A percentile compares a stretch with the other conserved stretches of the same genome.
phyloP scores from a whole-genome alignment of 2,797 vertebrate species.

The Melanogrammus aeglefinus region DNA sequence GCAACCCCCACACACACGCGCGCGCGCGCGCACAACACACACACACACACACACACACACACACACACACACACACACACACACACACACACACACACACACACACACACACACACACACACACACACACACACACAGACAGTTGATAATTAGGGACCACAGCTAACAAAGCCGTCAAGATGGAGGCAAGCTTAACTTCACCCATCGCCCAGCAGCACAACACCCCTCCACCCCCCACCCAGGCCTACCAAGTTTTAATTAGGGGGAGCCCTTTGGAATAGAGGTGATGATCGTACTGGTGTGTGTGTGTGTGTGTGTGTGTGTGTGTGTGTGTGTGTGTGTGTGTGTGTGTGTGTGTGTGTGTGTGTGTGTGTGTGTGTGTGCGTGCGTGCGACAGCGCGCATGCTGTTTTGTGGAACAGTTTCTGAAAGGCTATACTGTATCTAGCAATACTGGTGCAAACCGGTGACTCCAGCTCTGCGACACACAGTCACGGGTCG shows the following conservation, averaged over 20 bases:
- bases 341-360: background rate
- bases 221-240: too few relatives aligned
- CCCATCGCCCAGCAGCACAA: constrained; percentile 39
- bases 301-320: too few relatives aligned
- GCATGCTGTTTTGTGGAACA: background rate
- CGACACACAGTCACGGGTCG: background rate
- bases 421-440: background rate
- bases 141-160: constrained; percentile 98
- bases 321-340: background rate
- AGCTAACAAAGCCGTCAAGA: constrained; percentile 82
- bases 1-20: constrained; percentile 83
- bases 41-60: constrained; percentile 99
- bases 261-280: background rate
- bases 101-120: constrained; percentile 99
- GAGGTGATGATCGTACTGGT: background rate
- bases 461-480: background rate
- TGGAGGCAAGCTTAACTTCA: constrained; percentile 85
- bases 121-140: constrained; percentile 97
- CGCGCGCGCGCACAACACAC: constrained; percentile 99
- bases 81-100: constrained; percentile 98
- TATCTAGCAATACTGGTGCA: background rate
- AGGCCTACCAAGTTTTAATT: constrained; percentile 74
- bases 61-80: constrained; percentile 97
- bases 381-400: background rate
- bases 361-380: background rate